Evolutionary conservation across 1,140 invertebrate genomes (phyloP).

Genomic region (Eupeodes corollae): DNA sequence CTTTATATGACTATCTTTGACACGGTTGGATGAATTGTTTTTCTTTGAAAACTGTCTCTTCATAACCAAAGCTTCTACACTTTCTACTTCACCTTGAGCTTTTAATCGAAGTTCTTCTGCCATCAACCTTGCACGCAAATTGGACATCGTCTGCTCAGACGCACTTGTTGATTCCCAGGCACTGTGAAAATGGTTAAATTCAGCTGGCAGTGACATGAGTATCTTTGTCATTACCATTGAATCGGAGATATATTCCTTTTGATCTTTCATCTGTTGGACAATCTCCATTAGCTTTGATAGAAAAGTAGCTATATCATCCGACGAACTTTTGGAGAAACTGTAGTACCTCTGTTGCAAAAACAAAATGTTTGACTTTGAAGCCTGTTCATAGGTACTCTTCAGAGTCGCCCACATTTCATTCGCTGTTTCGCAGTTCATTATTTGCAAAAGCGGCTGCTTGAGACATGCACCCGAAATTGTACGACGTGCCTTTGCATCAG

Average conservation of each 20-base stretch:
- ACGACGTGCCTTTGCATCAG: conserved; percentile 15
- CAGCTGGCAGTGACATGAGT: conserved; percentile 19
- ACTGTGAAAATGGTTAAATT: conserved; percentile 16
- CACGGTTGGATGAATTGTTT: too few relatives aligned
- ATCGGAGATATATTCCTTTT: conserved; percentile 15
- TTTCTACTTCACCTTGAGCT: not conserved
- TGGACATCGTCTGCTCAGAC: conserved; percentile 12
- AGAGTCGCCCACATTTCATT: conserved; percentile 34
- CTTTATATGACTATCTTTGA: too few relatives aligned
- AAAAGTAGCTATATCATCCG: conserved; percentile 9
- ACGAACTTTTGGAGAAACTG: conserved; percentile 9
- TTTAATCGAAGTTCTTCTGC: conserved; percentile 13
- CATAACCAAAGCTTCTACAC: conserved; percentile 7
- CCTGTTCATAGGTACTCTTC: conserved; percentile 28
- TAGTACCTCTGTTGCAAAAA: conserved; percentile 31
- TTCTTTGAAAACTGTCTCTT: too few relatives aligned
- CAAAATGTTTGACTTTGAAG: conserved; percentile 26
- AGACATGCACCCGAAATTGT: conserved; percentile 16
- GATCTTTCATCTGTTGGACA: conserved; percentile 13
- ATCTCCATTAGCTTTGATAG: conserved; percentile 12
- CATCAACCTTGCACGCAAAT: conserved; percentile 13
- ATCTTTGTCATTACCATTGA: conserved; percentile 24
- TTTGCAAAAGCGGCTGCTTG: conserved; percentile 20
- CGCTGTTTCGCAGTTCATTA: conserved; percentile 22
- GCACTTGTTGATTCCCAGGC: conserved; percentile 17